These are phyloP conservation scores for Muricea muricata DNA, from an alignment of 92 coral and sea anemone genomes.

Conservation along the genomic window DNA sequence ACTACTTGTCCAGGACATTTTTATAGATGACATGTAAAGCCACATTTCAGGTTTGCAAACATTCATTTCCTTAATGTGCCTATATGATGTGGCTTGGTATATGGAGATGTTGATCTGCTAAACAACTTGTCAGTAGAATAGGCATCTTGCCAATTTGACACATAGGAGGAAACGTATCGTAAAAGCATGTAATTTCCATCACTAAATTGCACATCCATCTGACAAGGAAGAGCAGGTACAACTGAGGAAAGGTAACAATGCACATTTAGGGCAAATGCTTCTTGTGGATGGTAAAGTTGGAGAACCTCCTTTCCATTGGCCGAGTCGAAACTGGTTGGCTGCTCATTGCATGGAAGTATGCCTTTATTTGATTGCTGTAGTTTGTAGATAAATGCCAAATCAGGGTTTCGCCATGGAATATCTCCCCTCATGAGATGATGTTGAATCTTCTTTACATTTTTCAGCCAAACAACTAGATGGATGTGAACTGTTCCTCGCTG, in stretches of 20 bases:
- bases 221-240: slow-evolving; percentile 46
- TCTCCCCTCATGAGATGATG: slow-evolving; percentile 4
- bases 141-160: slow-evolving; percentile 59
- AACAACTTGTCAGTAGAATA: slow-evolving; percentile 23
- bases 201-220: slow-evolving; percentile 60
- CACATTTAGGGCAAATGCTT: slow-evolving; percentile 44
- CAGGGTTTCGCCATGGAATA: slow-evolving; percentile 22
- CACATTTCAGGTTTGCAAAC: slow-evolving; percentile 27
- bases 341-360: neutral
- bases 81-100: slow-evolving; percentile 12
- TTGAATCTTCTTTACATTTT: neutral
- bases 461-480: slow-evolving; percentile 46
- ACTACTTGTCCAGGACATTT: slow-evolving; percentile 10
- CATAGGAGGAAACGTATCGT: slow-evolving; percentile 58
- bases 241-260: slow-evolving; percentile 56
- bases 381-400: slow-evolving; percentile 16
- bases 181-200: slow-evolving; percentile 61
- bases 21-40: neutral
- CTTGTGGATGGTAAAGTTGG: slow-evolving; percentile 20
- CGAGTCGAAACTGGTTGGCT: neutral
- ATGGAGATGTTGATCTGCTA: neutral
- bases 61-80: neutral
- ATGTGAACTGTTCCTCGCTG: slow-evolving; percentile 57
- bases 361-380: neutral
- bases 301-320: neutral